Percentiles rank a stretch among this genome's conserved stretches.
Evolutionary conservation across 2,113 vertebrate genomes (phyloP).

Genomic region (Neolamprologus falcicula): DNA sequence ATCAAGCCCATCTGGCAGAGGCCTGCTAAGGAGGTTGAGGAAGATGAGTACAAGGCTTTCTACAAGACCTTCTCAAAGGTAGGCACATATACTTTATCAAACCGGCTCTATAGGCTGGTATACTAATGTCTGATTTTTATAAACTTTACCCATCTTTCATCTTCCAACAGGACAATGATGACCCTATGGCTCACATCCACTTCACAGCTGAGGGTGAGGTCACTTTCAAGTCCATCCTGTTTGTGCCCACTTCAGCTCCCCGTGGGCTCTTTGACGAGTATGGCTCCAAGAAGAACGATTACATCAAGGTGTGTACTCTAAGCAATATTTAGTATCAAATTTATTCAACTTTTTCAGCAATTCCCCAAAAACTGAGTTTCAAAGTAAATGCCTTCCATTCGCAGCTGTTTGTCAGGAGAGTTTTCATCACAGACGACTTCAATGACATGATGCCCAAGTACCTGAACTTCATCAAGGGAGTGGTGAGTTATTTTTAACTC

Average conservation of each 20-base stretch:
- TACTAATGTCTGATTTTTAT: neutral
- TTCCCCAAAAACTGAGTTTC: neutral
- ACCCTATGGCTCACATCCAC: slow-evolving; percentile 90
- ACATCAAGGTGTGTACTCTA: slow-evolving; percentile 81
- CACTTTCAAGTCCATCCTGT: slow-evolving; percentile 97
- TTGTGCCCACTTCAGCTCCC: slow-evolving; percentile 88
- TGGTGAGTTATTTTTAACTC: slow-evolving; percentile 76
- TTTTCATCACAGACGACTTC: slow-evolving; percentile 99
- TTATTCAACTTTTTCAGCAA: neutral
- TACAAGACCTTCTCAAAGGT: slow-evolving; percentile 98
- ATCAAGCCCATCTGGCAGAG: slow-evolving; percentile 99
- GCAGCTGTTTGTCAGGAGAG: slow-evolving; percentile 93
- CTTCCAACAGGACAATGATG: slow-evolving; percentile 80
- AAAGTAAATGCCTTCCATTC: neutral
- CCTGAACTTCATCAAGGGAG: slow-evolving; percentile 94
- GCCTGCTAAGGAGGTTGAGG: slow-evolving; percentile 92
- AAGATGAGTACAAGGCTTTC: slow-evolving; percentile 96
- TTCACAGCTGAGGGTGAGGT: slow-evolving; percentile 98
- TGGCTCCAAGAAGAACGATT: slow-evolving; percentile 97
- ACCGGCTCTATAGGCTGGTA: too few species aligned
- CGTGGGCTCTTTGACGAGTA: slow-evolving; percentile 97
- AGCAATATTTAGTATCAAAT: neutral
- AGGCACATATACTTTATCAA: neutral
- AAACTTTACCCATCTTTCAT: neutral
- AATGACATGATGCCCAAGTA: slow-evolving; percentile 99